Conservation (phyloP, 1,140 invertebrate genomes). For the Acromyrmex echinatior region DNA sequence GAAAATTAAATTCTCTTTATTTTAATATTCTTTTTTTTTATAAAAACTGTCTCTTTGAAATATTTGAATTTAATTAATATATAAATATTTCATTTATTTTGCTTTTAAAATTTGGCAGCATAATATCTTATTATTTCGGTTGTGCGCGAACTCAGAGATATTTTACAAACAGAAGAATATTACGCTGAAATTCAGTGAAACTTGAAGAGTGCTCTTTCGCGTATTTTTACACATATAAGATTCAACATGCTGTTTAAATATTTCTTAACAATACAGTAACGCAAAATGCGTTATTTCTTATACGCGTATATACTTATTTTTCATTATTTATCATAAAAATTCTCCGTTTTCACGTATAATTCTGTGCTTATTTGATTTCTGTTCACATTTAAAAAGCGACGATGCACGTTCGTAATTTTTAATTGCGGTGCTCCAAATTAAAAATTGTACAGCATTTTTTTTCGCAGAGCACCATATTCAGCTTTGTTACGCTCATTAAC, state of each 20-base stretch:
- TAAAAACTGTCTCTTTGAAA: not conserved
- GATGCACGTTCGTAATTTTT: conserved; percentile 32
- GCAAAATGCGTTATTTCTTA: not conserved
- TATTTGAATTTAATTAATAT: not conserved
- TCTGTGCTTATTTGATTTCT: not conserved
- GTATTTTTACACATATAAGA: not conserved
- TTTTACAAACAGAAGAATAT: not conserved
- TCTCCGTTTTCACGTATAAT: not conserved
- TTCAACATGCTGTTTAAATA: not conserved
- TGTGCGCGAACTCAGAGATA: not conserved
- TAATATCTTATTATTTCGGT: not conserved
- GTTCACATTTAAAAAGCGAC: not conserved
- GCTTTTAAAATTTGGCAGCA: not conserved
- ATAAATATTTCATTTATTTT: not conserved
- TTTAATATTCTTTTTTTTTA: not conserved
- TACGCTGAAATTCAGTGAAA: not conserved
- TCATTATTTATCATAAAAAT: conserved; percentile 31
- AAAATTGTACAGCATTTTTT: conserved; percentile 42
- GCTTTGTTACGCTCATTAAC: conserved; percentile 34
- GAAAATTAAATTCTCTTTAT: not conserved
- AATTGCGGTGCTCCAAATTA: conserved; percentile 42
- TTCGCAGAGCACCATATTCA: not conserved
- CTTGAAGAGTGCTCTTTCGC: not conserved
- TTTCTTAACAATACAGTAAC: conserved; percentile 2
- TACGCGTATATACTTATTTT: not conserved